phyloP scores from a whole-genome alignment of 2,797 vertebrate species.

The Dicrostonyx torquatus region DNA sequence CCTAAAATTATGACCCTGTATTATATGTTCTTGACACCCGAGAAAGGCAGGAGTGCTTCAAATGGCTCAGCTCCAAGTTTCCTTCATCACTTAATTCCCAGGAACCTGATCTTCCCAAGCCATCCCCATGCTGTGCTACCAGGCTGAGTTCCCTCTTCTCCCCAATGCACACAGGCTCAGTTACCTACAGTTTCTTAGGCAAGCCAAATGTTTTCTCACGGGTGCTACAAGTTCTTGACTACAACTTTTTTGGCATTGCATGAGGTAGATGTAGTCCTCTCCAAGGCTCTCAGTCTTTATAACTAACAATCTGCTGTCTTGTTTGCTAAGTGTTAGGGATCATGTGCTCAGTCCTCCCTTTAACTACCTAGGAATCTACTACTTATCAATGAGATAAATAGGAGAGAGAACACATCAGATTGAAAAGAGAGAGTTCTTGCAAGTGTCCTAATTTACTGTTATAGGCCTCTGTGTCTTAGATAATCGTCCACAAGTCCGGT shows the following conservation, averaged over 20 bases:
- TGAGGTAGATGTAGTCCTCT: not conserved
- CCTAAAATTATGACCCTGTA: not conserved
- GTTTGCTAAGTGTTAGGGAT: not conserved
- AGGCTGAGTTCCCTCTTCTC: not conserved
- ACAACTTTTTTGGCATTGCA: not conserved
- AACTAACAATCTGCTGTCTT: not conserved
- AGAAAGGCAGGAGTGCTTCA: not conserved
- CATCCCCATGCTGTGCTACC: not conserved
- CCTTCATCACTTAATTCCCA: not conserved
- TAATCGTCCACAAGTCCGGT: not conserved
- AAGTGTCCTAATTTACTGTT: not conserved
- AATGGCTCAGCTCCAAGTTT: not conserved
- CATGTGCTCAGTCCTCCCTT: not conserved
- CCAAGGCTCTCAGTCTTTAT: not conserved
- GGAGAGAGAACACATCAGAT: not conserved
- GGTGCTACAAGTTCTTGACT: not conserved
- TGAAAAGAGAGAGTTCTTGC: not conserved
- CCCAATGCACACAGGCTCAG: not conserved
- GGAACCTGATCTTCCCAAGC: not conserved
- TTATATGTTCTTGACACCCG: not conserved
- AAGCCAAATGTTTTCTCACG: not conserved
- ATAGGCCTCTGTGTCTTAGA: not conserved
- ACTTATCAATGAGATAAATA: not conserved
- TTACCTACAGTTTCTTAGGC: not conserved
- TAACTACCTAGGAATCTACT: not conserved